A percentile compares a stretch with the other conserved stretches of the same genome.
These are phyloP conservation scores for Lagocephalus sceleratus DNA, from an alignment of 2,797 vertebrate species.

Conservation along the genomic window DNA sequence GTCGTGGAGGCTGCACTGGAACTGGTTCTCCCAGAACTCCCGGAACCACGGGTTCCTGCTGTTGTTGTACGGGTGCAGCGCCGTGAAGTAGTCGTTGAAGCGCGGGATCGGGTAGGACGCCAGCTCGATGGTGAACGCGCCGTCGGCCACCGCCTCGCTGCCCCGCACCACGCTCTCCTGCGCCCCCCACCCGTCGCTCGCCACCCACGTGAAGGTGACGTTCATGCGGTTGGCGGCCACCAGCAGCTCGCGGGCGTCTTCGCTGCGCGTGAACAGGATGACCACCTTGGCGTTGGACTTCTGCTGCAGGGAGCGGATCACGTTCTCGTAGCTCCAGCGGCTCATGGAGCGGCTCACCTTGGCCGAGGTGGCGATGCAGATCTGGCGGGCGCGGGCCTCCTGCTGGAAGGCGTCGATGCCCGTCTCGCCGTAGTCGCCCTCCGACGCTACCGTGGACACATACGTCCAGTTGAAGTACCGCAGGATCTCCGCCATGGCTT, in stretches of 20 bases:
- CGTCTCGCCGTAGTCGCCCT: slow-evolving; percentile 96
- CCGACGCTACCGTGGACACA: slow-evolving; percentile 94
- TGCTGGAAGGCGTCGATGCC: slow-evolving; percentile 97
- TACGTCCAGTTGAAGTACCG: slow-evolving; percentile 99
- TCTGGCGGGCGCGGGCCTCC: slow-evolving; percentile 93
- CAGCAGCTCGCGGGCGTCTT: slow-evolving; percentile 91
- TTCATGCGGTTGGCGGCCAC: slow-evolving; percentile 91
- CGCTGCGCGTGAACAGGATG: slow-evolving; percentile 92
- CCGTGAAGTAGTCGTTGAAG: slow-evolving; percentile 89
- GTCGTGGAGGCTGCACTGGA: slow-evolving; percentile 85
- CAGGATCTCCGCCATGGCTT: slow-evolving; percentile 96
- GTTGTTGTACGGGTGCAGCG: slow-evolving; percentile 90
- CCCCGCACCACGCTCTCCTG: slow-evolving; percentile 94
- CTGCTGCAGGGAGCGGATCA: slow-evolving; percentile 90
- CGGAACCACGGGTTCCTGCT: slow-evolving; percentile 95
- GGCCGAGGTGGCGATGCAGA: slow-evolving; percentile 96
- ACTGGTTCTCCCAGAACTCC: slow-evolving; percentile 97
- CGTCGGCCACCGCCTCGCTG: slow-evolving; percentile 87
- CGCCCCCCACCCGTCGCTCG: slow-evolving; percentile 97
- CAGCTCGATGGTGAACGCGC: slow-evolving; percentile 95
- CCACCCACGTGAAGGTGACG: slow-evolving; percentile 93
- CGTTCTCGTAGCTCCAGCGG: slow-evolving; percentile 86
- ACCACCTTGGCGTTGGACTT: slow-evolving; percentile 95
- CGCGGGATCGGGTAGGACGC: slow-evolving; percentile 90
- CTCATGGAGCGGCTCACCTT: slow-evolving; percentile 97